Conservation (phyloP, 1,140 invertebrate genomes). For the Aphelenchoides besseyi region DNA sequence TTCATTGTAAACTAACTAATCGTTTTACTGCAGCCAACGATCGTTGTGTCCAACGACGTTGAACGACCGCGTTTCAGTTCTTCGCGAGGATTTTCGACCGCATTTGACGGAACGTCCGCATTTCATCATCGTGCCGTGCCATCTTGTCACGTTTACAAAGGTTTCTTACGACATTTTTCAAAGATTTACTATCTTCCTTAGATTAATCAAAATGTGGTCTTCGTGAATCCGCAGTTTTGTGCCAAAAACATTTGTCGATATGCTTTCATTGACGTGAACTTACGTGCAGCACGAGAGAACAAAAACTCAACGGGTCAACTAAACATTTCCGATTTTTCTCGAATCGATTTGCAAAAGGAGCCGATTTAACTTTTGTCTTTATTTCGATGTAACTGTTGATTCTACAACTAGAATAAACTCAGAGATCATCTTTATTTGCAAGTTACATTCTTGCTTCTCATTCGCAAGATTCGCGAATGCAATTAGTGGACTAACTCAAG, state of each 20-base stretch:
- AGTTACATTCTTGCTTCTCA: no score
- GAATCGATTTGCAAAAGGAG: background rate
- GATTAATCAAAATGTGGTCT: background rate
- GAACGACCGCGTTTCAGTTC: background rate
- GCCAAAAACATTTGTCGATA: background rate
- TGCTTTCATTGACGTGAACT: background rate
- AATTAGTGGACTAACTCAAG: no score
- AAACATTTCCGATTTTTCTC: background rate
- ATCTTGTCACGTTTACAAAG: background rate
- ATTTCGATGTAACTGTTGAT: no score
- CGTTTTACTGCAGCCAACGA: background rate
- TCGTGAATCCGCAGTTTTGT: background rate
- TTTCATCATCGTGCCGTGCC: background rate
- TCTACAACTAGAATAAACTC: no score
- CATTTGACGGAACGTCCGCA: slow-evolving; percentile 9
- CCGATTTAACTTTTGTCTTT: background rate
- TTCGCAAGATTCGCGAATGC: no score
- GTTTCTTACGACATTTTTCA: background rate
- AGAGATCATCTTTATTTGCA: no score
- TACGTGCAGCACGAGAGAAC: background rate
- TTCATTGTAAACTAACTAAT: background rate
- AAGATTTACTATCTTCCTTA: background rate
- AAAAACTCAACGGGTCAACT: background rate
- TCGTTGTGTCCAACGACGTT: background rate
- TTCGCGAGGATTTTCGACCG: background rate